Evolutionary conservation across 2,888 invertebrate genomes (phyloP).

Genomic region (Pteria penguin): DNA sequence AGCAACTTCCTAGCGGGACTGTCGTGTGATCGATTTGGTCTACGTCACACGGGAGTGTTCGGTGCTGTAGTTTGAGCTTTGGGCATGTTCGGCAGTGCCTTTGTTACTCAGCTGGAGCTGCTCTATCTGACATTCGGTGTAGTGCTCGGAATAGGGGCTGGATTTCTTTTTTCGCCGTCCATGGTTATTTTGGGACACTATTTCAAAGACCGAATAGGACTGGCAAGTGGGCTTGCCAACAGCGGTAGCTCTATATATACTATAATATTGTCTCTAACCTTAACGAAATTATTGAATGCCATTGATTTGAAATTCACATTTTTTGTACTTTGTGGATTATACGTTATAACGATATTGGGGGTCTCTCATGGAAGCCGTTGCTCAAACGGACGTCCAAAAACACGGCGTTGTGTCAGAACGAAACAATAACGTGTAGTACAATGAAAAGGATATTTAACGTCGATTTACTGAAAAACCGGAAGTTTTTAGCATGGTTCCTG

Average conservation of each 20-base stretch:
- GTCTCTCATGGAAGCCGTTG: slow-evolving; percentile 78
- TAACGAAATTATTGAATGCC: slow-evolving; percentile 63
- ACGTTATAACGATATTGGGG: slow-evolving; percentile 85
- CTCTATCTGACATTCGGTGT: slow-evolving; percentile 93
- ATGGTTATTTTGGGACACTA: slow-evolving; percentile 95
- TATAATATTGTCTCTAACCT: slow-evolving; percentile 81
- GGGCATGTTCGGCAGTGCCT: slow-evolving; percentile 91
- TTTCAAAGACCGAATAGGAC: slow-evolving; percentile 89
- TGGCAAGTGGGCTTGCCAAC: slow-evolving; percentile 94
- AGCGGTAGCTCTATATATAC: slow-evolving; percentile 95
- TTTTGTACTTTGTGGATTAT: slow-evolving; percentile 84
- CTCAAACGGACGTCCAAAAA: slow-evolving; percentile 59
- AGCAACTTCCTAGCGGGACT: slow-evolving; percentile 93
- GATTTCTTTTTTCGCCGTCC: slow-evolving; percentile 94
- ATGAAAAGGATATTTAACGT: slow-evolving; percentile 81
- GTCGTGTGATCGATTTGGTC: slow-evolving; percentile 91
- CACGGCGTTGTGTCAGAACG: slow-evolving; percentile 63
- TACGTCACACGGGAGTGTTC: slow-evolving; percentile 89
- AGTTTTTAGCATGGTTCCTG: slow-evolving; percentile 91
- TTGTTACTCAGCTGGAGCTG: slow-evolving; percentile 86
- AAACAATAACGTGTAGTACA: slow-evolving; percentile 76
- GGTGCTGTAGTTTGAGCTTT: slow-evolving; percentile 89
- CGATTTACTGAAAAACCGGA: slow-evolving; percentile 89
- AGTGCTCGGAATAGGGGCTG: slow-evolving; percentile 93
- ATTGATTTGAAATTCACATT: slow-evolving; percentile 75